phyloP scores from a whole-genome alignment of 2,888 invertebrate genomes.

The Aphodius granarius region DNA sequence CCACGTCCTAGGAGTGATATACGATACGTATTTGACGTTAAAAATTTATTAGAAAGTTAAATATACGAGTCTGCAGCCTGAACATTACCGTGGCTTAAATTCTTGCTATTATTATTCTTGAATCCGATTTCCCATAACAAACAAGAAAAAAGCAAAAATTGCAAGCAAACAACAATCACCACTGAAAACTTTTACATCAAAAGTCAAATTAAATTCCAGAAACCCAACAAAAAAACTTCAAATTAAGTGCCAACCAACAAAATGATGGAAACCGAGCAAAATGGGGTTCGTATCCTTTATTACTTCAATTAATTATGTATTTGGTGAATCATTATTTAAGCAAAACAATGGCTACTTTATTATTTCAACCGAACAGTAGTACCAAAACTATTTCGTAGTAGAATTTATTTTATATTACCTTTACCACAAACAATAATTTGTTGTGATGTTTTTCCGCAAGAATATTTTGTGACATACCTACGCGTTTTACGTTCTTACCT shows the following conservation, averaged over 20 bases:
- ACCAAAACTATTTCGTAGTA: background rate
- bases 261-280: slow-evolving; percentile 32
- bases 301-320: no score
- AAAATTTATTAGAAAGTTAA: background rate
- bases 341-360: no score
- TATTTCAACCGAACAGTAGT: no score
- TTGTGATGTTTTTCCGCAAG: background rate
- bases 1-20: background rate
- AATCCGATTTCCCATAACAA: no score
- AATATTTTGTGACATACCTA: background rate
- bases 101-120: no score
- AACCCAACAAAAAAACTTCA: background rate
- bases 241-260: slow-evolving; percentile 6
- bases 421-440: background rate
- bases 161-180: background rate
- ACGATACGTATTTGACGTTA: background rate
- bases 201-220: background rate
- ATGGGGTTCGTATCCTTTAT: slow-evolving; percentile 29
- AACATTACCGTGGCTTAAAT: no score
- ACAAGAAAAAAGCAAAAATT: no score
- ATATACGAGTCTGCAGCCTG: background rate
- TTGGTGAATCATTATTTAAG: no score
- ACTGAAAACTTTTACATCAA: background rate
- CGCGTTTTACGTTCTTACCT: background rate
- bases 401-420: no score